Evolutionary conservation across 2,888 invertebrate genomes (phyloP), one percentile per base, ranked within the genome.

Genomic region (Ophonus ardosiacus): DNA sequence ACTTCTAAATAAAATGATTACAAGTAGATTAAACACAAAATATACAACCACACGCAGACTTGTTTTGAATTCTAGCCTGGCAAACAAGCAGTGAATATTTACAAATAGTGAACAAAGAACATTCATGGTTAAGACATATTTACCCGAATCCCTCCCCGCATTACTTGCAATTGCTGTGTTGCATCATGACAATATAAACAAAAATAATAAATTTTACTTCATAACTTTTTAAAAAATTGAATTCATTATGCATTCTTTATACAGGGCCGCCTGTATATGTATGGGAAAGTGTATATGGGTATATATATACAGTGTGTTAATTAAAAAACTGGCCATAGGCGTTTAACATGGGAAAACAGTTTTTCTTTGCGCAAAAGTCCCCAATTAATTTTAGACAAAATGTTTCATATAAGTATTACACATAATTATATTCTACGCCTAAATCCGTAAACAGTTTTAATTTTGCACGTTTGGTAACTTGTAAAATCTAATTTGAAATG

Each of bases 141-240:
- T 93, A 93, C 93, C 93, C 92, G 91, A 90, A 92, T 93, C 90
- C 92, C 92, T 92, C 92, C 92, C 90, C 92, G 92, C 90, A 92
- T 92, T 89, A 93, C 92, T 91, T 93, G 93, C 91, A 93, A 92
- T 92, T 93, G 93, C 91, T 90, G 88, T 88, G 88, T 87, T 63
- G 65, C 61, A 82, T 40, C 57, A 15, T 31, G 38, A 76, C 31
- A 84, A 79, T 43, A 85, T 81, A 18, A 68, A 71, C 38, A 61
- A 74, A 74, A 56, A 78, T 51, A 51, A 51, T 51, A 51, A 13
- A 51, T 57, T 78, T 21, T 78, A 78, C 56, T 43, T 56, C 6
- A 63, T 63, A 24, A 63, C 63, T 21, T 21, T 61, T 63, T 10
- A 10, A 51, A 51, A 51, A 8, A 51, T 2, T 10, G 8, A 63